Percentiles rank a stretch among this genome's conserved stretches.
These are phyloP conservation scores for Florisuga fusca DNA, from an alignment of 2,797 vertebrate species.

Conservation along the genomic window DNA sequence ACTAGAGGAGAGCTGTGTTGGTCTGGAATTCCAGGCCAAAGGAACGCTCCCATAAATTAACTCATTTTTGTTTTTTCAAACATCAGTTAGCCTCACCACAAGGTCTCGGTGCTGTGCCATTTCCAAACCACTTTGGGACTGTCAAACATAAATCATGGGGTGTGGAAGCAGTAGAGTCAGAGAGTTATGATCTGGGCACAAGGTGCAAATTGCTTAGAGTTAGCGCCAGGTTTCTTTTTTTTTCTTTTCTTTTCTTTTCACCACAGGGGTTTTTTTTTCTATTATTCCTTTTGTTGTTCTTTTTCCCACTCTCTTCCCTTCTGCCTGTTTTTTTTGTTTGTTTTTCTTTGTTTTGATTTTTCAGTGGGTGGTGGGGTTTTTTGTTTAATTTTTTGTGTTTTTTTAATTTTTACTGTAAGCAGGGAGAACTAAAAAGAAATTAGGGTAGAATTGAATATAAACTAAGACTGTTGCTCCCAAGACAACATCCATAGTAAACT, in stretches of 20 bases:
- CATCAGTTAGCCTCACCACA: conserved; percentile 67
- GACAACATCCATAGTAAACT: not conserved
- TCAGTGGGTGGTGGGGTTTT: not conserved
- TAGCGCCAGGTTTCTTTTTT: conserved; percentile 17
- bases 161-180: conserved; percentile 31
- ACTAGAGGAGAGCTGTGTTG: conserved; percentile 46
- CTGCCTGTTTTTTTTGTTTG: rapidly evolving
- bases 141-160: conserved; percentile 61
- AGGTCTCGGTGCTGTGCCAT: conserved; percentile 55
- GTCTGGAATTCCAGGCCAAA: conserved; percentile 40
- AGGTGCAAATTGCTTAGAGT: conserved; percentile 72
- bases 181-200: conserved; percentile 62
- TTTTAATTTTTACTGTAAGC: not conserved
- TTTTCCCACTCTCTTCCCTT: not conserved
- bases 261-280: not conserved
- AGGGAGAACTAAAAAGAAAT: not conserved
- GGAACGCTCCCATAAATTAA: conserved; percentile 65
- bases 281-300: not conserved
- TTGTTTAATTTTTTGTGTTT: too few relatives aligned
- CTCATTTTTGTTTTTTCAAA: conserved; percentile 53
- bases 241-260: not conserved
- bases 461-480: not conserved
- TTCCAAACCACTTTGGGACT: conserved; percentile 63
- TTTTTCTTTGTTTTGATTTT: too few relatives aligned
- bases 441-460: not conserved